These are phyloP conservation scores for Ochotona princeps DNA, from an alignment of 2,113 vertebrate species.

Conservation along the genomic window DNA sequence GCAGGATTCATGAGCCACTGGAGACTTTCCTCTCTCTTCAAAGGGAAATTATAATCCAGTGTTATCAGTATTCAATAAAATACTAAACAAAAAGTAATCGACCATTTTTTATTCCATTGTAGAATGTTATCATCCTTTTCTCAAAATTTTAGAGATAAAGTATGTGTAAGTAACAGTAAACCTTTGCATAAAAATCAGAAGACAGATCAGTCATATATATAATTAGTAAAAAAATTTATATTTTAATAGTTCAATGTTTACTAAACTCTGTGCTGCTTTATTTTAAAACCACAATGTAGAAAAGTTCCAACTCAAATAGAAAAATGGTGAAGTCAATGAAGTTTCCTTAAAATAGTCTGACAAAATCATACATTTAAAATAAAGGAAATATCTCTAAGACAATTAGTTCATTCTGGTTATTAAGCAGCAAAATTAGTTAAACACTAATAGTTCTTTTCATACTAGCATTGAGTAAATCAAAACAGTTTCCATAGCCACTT, in stretches of 20 bases:
- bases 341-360: neutral
- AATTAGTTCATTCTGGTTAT: neutral
- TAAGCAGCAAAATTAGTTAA: neutral
- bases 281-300: neutral
- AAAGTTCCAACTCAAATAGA: neutral
- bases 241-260: neutral
- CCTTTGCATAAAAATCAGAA: neutral
- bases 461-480: constrained; percentile 18
- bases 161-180: neutral
- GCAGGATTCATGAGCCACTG: neutral
- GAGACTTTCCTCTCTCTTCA: neutral
- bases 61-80: neutral
- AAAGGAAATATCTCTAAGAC: neutral
- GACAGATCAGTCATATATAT: neutral
- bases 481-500: constrained; percentile 54
- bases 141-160: neutral
- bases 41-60: neutral
- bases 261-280: neutral
- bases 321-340: neutral
- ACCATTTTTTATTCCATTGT: neutral
- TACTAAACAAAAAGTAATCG: neutral
- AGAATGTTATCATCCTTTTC: neutral
- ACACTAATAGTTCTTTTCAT: neutral
- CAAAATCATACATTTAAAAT: neutral
- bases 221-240: neutral